Evolutionary conservation across 2,888 invertebrate genomes (phyloP), one percentile per base, ranked within the genome.

Genomic region (Diaprepes abbreviatus): DNA sequence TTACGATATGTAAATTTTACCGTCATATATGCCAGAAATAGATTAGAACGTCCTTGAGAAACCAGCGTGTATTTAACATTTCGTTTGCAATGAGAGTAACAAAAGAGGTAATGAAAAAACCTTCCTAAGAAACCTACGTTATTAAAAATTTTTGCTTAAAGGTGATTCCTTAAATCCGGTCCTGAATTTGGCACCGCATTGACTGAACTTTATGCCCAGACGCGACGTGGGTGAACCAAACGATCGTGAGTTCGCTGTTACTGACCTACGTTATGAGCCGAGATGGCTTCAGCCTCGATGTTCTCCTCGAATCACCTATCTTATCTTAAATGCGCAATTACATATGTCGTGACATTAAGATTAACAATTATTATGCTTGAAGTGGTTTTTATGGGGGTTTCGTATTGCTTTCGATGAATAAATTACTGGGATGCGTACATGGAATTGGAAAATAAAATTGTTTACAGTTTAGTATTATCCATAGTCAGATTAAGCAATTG

Each of bases 271-370:
- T 62, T 66, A 70, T 57, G 58, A 35, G 45, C 69, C 69, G 48
- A 50, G 57, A 50, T 36, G 17, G 54, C 21, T 52, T 58, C 59
- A 60, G 55, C 57, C 70, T 66, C 66, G 65, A 35, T 21, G 52
- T 10, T 50, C 62, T 38, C 17, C 33, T 40, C 48, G 60, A 59
- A 45, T 66, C 45, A 62, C 63, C 66, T 70, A 66, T 71, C 71
- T 81, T 81, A 82, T 82, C 82, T 79, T 77, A 79, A 81, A 78
- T 81, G 80, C 81, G 79, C 82, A 82, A 82, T 82, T 82, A 80
- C 80, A 82, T 77, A 76, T 78, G 79, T 82, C 80, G 79, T 80
- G 80, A 81, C 80, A 80, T 79, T 79, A 65, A 71, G 73, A 73
- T 73, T 73, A 73, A 72, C 71, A 73, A 66, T 67, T 71, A 68